Evolutionary conservation across 2,888 invertebrate genomes (phyloP).

Genomic region (Cataglyphis livida): DNA sequence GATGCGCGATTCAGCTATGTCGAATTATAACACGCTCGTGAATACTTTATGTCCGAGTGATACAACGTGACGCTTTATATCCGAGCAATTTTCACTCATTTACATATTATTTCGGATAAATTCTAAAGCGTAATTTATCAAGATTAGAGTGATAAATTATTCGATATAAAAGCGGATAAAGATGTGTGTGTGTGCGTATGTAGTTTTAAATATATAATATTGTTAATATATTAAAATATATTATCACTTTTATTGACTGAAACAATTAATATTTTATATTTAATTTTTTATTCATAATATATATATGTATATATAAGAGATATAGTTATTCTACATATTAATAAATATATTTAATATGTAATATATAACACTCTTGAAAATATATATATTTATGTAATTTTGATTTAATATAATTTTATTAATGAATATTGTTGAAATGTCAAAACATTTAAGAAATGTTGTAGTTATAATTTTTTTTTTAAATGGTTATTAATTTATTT

Average conservation of each 20-base stretch:
- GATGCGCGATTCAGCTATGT: conserved; percentile 25
- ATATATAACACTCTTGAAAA: background rate
- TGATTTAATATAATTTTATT: background rate
- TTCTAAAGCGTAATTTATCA: background rate
- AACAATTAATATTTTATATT: too few species aligned
- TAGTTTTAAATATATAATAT: background rate
- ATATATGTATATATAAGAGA: background rate
- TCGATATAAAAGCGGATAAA: background rate
- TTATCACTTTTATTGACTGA: background rate
- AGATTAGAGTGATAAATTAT: background rate
- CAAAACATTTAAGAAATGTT: background rate
- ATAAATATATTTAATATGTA: background rate
- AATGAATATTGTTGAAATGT: background rate
- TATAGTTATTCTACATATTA: background rate
- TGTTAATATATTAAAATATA: background rate
- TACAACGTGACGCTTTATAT: background rate
- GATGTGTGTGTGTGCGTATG: background rate
- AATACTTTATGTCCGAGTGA: conserved; percentile 58
- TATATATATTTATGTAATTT: background rate
- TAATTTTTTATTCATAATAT: too few species aligned
- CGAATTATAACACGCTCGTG: conserved; percentile 50
- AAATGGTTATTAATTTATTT: background rate
- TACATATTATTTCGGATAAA: conserved; percentile 11
- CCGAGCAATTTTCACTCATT: background rate
- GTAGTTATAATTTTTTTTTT: background rate